These are phyloP conservation scores for Autographa pulchrina DNA, from an alignment of 2,888 invertebrate genomes.

Conservation along the genomic window DNA sequence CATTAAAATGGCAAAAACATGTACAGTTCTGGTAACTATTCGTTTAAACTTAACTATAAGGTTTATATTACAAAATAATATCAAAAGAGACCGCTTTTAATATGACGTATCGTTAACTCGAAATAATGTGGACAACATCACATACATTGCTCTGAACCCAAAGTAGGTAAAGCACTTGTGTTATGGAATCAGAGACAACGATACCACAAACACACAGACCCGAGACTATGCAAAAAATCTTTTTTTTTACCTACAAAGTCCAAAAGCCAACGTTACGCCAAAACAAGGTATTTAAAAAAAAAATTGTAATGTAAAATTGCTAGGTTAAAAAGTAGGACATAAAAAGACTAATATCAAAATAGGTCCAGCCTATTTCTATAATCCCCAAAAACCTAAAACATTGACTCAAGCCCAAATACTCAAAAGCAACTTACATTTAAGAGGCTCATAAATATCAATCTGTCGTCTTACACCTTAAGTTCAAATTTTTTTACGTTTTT, in stretches of 20 bases:
- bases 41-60: conserved; percentile 47
- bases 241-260: background rate
- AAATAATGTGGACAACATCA: no score
- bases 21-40: conserved; percentile 59
- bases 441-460: background rate
- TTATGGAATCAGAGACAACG: no score
- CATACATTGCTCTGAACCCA: no score
- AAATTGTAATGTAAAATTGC: conserved; percentile 23
- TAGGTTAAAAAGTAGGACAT: conserved; percentile 8
- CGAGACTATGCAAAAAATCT: background rate
- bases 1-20: conserved; percentile 59
- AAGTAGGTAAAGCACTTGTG: no score
- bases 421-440: background rate
- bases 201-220: no score
- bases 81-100: conserved; percentile 25
- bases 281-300: background rate
- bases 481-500: no score
- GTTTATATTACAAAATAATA: conserved; percentile 55
- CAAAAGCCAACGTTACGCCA: background rate
- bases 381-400: background rate
- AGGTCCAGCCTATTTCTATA: conserved; percentile 33
- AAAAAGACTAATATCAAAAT: background rate
- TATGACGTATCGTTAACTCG: conserved; percentile 17
- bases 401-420: background rate
- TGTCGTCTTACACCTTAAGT: no score